phyloP scores from a whole-genome alignment of 1,140 invertebrate species.

The Bombyx mori region ASM3026992v2 NC_085134.1:1173001-1173500 shows the following conservation, averaged over 20 bases:
- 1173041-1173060: conserved; percentile 31
- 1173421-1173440: too few species aligned
- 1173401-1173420: too few species aligned
- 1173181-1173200: conserved; percentile 37
- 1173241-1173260: conserved; percentile 50
- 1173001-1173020: conserved; percentile 48
- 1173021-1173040: conserved; percentile 38
- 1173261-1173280: conserved; percentile 56
- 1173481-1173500: background rate
- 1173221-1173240: conserved; percentile 41
- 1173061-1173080: conserved; percentile 5
- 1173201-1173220: conserved; percentile 41
- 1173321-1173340: conserved; percentile 37
- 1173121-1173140: background rate
- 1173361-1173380: conserved; percentile 45
- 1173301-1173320: conserved; percentile 40
- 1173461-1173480: background rate
- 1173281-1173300: conserved; percentile 37
- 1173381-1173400: conserved; percentile 9
- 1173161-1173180: too few species aligned
- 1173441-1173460: too few species aligned
- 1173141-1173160: too few species aligned
- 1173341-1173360: conserved; percentile 60
- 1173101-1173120: background rate
- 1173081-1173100: background rate